phyloP scores from a whole-genome alignment of 2,888 invertebrate species.

The Phragmatobia fuliginosa region DNA sequence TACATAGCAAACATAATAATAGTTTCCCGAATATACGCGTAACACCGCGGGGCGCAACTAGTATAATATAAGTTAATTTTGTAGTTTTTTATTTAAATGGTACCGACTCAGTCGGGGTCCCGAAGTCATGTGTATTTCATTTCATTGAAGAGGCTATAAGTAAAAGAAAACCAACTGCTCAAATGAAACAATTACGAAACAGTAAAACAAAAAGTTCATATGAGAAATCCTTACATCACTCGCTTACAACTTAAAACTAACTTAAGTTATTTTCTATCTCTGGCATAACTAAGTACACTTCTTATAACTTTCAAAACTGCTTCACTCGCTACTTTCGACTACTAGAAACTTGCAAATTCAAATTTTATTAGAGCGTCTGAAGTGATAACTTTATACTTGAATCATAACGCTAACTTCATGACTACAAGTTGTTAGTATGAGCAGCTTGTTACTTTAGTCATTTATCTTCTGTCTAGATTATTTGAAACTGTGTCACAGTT shows the following conservation, averaged over 20 bases:
- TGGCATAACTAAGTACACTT: constrained; percentile 4
- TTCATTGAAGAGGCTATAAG: not conserved
- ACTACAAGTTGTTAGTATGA: constrained; percentile 25
- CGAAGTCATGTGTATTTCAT: not conserved
- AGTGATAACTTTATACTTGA: constrained; percentile 35
- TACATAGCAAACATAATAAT: too few species aligned
- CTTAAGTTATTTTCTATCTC: constrained; percentile 1
- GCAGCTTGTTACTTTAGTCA: constrained; percentile 19
- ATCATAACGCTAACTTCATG: constrained; percentile 32
- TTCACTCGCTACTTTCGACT: constrained; percentile 25
- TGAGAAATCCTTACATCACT: not conserved
- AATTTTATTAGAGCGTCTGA: constrained; percentile 37
- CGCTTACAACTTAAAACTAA: not conserved
- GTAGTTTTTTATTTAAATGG: too few species aligned
- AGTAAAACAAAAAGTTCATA: not conserved
- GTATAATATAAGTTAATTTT: too few species aligned
- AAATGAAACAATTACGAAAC: not conserved
- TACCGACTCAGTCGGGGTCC: not conserved
- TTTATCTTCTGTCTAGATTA: not conserved
- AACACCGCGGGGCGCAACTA: too few species aligned
- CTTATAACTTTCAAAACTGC: constrained; percentile 16
- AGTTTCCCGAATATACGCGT: too few species aligned
- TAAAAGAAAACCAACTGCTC: not conserved
- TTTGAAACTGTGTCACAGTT: constrained; percentile 4
- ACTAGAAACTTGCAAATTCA: constrained; percentile 28